These are phyloP conservation scores for Spodoptera littoralis DNA, from an alignment of 2,888 invertebrate species.

Conservation along the genomic window DNA sequence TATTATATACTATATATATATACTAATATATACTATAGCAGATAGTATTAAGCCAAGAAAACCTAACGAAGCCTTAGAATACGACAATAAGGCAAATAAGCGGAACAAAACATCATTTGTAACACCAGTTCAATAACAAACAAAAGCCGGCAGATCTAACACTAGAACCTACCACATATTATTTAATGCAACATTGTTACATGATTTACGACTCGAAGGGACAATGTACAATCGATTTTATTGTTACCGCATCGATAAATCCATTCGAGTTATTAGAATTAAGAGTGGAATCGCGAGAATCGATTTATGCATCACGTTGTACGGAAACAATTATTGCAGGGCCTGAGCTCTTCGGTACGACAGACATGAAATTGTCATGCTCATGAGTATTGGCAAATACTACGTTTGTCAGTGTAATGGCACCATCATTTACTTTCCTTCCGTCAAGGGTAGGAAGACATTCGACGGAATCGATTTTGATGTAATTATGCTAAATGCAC, in stretches of 20 bases:
- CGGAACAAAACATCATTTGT: conserved; percentile 46
- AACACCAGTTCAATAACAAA: conserved; percentile 44
- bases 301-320: conserved; percentile 78
- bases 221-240: conserved; percentile 76
- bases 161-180: conserved; percentile 28
- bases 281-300: conserved; percentile 70
- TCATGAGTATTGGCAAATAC: conserved; percentile 65
- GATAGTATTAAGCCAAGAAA: background rate
- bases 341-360: conserved; percentile 61
- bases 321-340: conserved; percentile 75
- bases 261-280: conserved; percentile 67
- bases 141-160: conserved; percentile 48
- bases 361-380: conserved; percentile 74
- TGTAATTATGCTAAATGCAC: conserved; percentile 45
- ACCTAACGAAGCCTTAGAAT: conserved; percentile 19
- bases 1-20: too few relatives aligned
- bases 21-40: too few relatives aligned
- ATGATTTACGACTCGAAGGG: conserved; percentile 69
- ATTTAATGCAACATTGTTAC: conserved; percentile 59
- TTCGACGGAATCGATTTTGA: conserved; percentile 54
- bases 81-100: conserved; percentile 27
- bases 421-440: conserved; percentile 75
- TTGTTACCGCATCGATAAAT: conserved; percentile 74
- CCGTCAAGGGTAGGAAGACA: conserved; percentile 64
- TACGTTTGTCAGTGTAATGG: conserved; percentile 64